phyloP scores from a whole-genome alignment of 2,113 vertebrate species.

The Rynchops niger region DNA sequence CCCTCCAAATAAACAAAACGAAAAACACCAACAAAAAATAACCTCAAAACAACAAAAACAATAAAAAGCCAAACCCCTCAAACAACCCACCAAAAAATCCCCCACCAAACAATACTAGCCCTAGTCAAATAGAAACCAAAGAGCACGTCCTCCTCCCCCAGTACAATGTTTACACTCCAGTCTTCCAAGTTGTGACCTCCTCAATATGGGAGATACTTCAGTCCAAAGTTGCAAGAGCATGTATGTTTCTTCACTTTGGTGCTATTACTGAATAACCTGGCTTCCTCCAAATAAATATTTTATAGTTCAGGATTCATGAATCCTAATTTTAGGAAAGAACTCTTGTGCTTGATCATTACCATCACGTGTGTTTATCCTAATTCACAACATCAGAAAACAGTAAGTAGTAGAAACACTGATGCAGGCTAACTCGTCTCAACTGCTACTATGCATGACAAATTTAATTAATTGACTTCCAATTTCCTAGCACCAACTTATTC shows the following conservation, averaged over 20 bases:
- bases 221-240: neutral
- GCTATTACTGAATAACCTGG: neutral
- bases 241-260: neutral
- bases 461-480: conserved; percentile 53
- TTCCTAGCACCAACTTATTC: conserved; percentile 7
- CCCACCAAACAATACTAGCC: neutral
- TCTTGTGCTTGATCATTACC: neutral
- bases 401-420: neutral
- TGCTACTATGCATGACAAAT: conserved; percentile 20
- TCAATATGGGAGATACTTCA: fast-evolving
- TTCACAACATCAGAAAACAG: neutral
- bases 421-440: neutral
- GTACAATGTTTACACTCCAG: neutral
- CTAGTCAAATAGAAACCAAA: neutral
- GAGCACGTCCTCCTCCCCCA: neutral
- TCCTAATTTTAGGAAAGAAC: neutral
- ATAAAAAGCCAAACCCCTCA: neutral
- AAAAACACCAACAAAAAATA: neutral
- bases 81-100: neutral
- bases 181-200: neutral
- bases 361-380: neutral
- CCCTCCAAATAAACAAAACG: neutral
- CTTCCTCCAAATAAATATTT: neutral
- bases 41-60: neutral
- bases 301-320: neutral